Evolutionary conservation across 2,888 invertebrate genomes (phyloP).

Genomic region (Pseudococcus jackbeardsleyi): DNA sequence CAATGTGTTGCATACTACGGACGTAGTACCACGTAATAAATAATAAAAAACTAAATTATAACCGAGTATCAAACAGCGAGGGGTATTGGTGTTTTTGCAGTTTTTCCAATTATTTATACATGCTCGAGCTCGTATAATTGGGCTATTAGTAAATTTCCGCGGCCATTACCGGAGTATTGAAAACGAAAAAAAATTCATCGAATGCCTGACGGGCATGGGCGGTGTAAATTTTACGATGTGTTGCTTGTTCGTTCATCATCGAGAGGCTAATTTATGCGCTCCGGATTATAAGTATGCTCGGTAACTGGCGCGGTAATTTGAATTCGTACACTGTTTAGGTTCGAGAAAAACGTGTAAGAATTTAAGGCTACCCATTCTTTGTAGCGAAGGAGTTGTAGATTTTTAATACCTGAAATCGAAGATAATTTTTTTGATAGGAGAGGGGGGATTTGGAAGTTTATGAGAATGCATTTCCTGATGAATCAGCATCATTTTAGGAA

Average conservation of each 20-base stretch:
- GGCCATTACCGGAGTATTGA: not conserved
- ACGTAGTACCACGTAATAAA: constrained; percentile 13
- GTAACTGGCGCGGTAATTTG: not conserved
- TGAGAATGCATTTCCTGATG: too few relatives aligned
- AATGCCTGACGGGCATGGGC: constrained; percentile 11
- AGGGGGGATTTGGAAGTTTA: too few relatives aligned
- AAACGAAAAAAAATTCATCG: constrained; percentile 16
- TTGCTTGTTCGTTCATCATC: constrained; percentile 32
- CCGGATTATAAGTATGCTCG: not conserved
- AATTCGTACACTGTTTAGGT: not conserved
- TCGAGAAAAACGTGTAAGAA: too few relatives aligned
- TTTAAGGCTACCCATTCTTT: too few relatives aligned
- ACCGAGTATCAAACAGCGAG: constrained; percentile 29
- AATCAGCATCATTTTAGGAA: too few relatives aligned
- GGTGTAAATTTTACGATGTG: constrained; percentile 23
- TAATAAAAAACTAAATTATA: constrained; percentile 32
- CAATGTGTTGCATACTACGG: not conserved
- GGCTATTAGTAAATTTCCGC: constrained; percentile 24
- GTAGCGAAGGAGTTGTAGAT: too few relatives aligned
- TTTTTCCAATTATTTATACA: constrained; percentile 27
- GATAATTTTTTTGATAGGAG: too few relatives aligned
- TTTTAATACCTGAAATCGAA: too few relatives aligned
- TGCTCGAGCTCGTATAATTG: not conserved
- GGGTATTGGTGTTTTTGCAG: not conserved
- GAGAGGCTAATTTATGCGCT: not conserved